Conservation (phyloP, 2,888 invertebrate species). For the Hirtodrosophila confusa region DNA sequence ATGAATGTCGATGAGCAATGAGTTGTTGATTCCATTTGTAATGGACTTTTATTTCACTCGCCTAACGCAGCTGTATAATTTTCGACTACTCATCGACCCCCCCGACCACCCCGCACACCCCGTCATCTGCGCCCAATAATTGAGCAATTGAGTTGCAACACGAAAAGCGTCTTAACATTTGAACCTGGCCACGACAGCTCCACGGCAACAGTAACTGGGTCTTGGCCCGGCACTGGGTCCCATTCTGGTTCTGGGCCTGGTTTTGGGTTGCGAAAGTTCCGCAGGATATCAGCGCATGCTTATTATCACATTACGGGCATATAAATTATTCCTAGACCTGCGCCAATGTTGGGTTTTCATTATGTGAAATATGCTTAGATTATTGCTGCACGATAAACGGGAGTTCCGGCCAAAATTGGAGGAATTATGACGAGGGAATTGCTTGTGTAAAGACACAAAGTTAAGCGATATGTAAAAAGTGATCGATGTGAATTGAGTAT, state of each 20-base stretch:
- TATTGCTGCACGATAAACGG: constrained; percentile 54
- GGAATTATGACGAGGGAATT: constrained; percentile 40
- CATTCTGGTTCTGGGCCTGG: constrained; percentile 12
- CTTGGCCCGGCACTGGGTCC: constrained; percentile 15
- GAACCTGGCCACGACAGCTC: constrained; percentile 50
- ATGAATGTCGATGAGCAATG: constrained; percentile 75
- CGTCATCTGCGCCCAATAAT: constrained; percentile 63
- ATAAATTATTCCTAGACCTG: constrained; percentile 75
- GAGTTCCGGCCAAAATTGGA: constrained; percentile 52
- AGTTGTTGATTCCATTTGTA: constrained; percentile 81
- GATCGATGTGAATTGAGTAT: constrained; percentile 9
- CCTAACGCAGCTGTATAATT: constrained; percentile 73
- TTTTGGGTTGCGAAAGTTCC: constrained; percentile 63
- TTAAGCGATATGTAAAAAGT: constrained; percentile 19
- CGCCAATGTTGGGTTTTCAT: constrained; percentile 55
- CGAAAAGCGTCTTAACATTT: constrained; percentile 80
- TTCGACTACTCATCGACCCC: constrained; percentile 27
- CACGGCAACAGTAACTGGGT: neutral
- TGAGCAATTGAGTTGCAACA: constrained; percentile 79
- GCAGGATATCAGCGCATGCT: constrained; percentile 79
- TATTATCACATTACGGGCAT: constrained; percentile 75
- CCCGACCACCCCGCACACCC: neutral
- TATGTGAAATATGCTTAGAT: constrained; percentile 50
- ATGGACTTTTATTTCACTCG: constrained; percentile 79
- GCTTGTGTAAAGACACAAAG: constrained; percentile 17